phyloP scores from a whole-genome alignment of 1,140 invertebrate species.

The Pentalonia nigronervosa region DNA sequence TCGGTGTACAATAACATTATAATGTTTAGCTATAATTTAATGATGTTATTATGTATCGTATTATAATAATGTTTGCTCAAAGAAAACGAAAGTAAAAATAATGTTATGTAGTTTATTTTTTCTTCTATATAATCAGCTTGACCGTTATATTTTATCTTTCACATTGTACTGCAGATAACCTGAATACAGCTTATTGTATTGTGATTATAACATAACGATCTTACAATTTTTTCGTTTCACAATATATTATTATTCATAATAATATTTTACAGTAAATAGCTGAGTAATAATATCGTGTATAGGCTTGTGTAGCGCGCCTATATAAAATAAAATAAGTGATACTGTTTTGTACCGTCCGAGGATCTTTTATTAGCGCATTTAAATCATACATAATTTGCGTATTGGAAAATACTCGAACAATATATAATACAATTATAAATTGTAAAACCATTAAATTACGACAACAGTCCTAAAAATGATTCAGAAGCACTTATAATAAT shows the following conservation, averaged over 20 bases:
- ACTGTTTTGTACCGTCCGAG: neutral
- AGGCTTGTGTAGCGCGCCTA: neutral
- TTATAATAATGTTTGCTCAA: neutral
- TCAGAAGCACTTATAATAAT: neutral
- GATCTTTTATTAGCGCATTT: neutral
- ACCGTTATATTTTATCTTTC: neutral
- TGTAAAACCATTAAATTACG: neutral
- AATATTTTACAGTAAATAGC: no score
- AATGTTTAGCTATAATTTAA: neutral
- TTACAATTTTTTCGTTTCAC: neutral
- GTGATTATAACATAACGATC: neutral
- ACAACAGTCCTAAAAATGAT: neutral
- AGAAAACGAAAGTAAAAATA: slow-evolving; percentile 16
- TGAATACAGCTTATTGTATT: slow-evolving; percentile 2
- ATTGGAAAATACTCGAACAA: neutral
- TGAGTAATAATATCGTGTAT: neutral
- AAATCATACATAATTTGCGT: neutral
- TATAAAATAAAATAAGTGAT: neutral
- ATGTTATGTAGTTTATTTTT: neutral
- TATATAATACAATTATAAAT: neutral
- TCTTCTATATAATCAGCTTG: neutral
- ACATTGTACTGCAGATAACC: neutral
- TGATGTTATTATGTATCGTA: neutral
- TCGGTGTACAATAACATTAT: neutral
- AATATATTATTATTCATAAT: neutral